Evolutionary conservation across 1,140 invertebrate species (phyloP), one percentile per base, ranked within the genome.

Genomic region (Propsilocerus akamusi): DNA sequence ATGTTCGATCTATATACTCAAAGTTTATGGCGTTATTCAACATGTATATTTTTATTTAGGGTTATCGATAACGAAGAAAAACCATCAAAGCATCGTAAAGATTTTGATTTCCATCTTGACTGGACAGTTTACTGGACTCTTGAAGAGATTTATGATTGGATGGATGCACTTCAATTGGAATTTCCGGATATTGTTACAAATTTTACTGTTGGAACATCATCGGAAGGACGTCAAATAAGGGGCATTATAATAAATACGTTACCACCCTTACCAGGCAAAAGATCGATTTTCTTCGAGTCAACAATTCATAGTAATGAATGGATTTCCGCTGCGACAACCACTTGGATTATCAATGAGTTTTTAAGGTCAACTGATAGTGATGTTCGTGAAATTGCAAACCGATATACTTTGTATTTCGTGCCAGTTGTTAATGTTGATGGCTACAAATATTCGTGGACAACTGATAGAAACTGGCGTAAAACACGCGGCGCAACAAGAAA

Each of bases 251-350:
- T 80, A 1, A 41, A 41, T n/a, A n/a, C 5, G 14, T 41, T 17
- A 52, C 65, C 63, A 0, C 64, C 65, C 23, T 63, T 63, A 2
- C 50, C 55, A 8, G 46, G 24, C 2, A 55, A 53, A 23, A 67
- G 65, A 30, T 28, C 37, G 5, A 64, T 71, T 0, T 69, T 68
- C 61, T 37, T 56, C 4, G 56, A 56, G 28, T 52, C 52, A 17
- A 57, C 73, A 28, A 78, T 80, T 34, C 77, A 82, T 56, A 78
- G 76, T 0, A 63, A 78, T 25, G 78, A 81, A 64, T 81, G 79
- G 80, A 77, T 81, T n/a, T 59, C 71, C 6, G 69, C 76, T 7
- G 75, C 77, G 0, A 73, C 72, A 0, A 68, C 69, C 0, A 68
- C 75, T 8, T 81, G 72, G 51, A 60, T 80, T 3, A 52, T 75